A percentile compares a stretch with the other conserved stretches of the same genome.
Conservation (phyloP, 1,140 invertebrate species). For the Drosophila bipectinata region DNA sequence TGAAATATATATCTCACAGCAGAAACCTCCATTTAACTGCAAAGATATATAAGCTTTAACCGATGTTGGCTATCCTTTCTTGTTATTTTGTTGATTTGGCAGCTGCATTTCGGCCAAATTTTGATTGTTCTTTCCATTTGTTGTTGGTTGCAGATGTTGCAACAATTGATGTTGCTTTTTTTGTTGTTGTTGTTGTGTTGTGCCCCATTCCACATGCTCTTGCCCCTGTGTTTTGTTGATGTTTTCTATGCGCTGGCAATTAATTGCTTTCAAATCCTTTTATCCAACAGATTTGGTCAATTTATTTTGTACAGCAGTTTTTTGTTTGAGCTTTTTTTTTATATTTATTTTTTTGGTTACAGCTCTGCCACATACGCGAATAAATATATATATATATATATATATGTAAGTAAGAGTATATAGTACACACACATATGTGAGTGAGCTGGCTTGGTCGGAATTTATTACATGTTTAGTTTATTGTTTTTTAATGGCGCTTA, state of each 20-base stretch:
- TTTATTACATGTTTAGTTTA: slow-evolving; percentile 81
- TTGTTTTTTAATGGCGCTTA: slow-evolving; percentile 81
- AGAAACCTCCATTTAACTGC: too few relatives aligned
- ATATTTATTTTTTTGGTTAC: slow-evolving; percentile 12
- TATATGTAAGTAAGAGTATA: not conserved
- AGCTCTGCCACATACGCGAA: not conserved
- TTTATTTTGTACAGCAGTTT: slow-evolving; percentile 75
- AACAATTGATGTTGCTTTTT: slow-evolving; percentile 12
- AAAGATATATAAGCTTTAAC: too few relatives aligned
- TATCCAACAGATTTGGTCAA: slow-evolving; percentile 81
- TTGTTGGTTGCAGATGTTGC: slow-evolving; percentile 10
- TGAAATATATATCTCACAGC: too few relatives aligned
- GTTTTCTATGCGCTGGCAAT: slow-evolving; percentile 69
- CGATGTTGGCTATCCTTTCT: not conserved
- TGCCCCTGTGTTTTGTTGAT: slow-evolving; percentile 29
- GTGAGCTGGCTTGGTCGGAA: slow-evolving; percentile 41
- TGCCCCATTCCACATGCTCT: not conserved
- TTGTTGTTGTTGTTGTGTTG: slow-evolving; percentile 5
- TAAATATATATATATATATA: slow-evolving; percentile 5
- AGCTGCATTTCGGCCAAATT: slow-evolving; percentile 12
- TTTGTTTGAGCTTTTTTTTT: slow-evolving; percentile 6
- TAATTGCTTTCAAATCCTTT: slow-evolving; percentile 82
- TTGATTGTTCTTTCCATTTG: not conserved
- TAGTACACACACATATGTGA: slow-evolving; percentile 10
- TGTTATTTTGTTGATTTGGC: slow-evolving; percentile 4